Conservation (phyloP, 35 echinoderm and acorn worm species). For the Eucidaris tribuloides region DNA sequence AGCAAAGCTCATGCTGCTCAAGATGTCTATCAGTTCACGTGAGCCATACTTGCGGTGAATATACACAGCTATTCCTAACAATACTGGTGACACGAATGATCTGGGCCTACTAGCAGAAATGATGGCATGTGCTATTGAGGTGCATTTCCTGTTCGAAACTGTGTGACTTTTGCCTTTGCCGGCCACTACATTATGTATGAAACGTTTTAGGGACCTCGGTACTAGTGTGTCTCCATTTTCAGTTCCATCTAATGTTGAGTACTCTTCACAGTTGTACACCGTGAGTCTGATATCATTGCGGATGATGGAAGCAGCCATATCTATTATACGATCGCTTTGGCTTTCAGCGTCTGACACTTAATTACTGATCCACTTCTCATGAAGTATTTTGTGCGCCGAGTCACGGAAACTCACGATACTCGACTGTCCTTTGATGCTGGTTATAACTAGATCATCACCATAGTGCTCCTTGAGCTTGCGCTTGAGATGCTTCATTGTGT, state of each 20-base stretch:
- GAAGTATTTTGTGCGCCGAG: too few relatives aligned
- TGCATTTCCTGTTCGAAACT: constrained; percentile 19
- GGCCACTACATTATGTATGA: constrained; percentile 14
- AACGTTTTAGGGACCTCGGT: constrained; percentile 9
- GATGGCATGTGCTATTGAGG: constrained; percentile 32
- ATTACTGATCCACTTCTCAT: too few relatives aligned
- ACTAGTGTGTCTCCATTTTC: constrained; percentile 29
- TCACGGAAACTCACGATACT: too few relatives aligned
- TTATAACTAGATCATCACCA: too few relatives aligned
- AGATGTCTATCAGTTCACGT: constrained; percentile 22
- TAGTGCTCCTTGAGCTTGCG: too few relatives aligned
- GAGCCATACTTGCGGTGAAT: constrained; percentile 31
- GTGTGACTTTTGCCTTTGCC: constrained; percentile 22
- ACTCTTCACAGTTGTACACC: constrained; percentile 24
- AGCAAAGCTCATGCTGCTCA: constrained; percentile 15
- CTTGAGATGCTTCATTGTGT: too few relatives aligned
- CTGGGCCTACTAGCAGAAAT: constrained; percentile 27
- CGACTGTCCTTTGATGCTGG: too few relatives aligned
- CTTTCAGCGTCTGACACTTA: too few relatives aligned
- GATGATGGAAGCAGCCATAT: constrained; percentile 26
- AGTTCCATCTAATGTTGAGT: constrained; percentile 8
- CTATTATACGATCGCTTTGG: constrained; percentile 37
- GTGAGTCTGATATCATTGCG: constrained; percentile 12
- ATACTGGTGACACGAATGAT: constrained; percentile 27
- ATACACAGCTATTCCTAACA: constrained; percentile 13